Conservation (phyloP, 2,113 vertebrate genomes). For the Cyphomyrus plagiostoma region DNA sequence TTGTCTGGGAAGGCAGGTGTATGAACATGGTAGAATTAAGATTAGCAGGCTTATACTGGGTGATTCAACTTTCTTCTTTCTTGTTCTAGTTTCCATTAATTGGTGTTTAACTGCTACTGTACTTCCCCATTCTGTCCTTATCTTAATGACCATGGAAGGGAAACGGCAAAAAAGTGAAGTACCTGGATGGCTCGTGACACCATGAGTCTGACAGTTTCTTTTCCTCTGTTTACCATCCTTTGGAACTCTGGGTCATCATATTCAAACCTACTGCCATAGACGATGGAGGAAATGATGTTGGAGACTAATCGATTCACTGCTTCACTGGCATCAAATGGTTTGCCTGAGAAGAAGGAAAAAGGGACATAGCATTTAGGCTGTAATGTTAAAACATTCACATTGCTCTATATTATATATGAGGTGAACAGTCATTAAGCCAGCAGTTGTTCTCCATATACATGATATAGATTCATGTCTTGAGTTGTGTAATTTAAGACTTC, state of each 20-base stretch:
- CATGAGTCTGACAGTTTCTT: conserved; percentile 24
- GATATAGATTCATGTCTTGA: background rate
- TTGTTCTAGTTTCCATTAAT: background rate
- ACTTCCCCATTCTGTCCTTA: no score
- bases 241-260: no score
- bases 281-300: no score
- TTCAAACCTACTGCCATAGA: no score
- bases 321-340: conserved; percentile 45
- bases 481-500: background rate
- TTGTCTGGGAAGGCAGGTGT: background rate
- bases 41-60: background rate
- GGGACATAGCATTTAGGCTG: background rate
- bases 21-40: background rate
- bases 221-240: conserved; percentile 40
- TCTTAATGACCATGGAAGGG: background rate
- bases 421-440: background rate
- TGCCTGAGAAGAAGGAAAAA: conserved; percentile 34
- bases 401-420: background rate
- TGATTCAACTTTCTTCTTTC: background rate
- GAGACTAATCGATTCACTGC: conserved; percentile 46
- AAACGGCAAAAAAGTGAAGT: background rate
- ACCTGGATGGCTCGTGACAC: conserved; percentile 47
- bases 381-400: background rate
- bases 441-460: background rate
- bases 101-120: background rate